Evolutionary conservation across 2,888 invertebrate genomes (phyloP), one percentile per base, ranked within the genome.

Genomic region (Chymomyza amoena): DNA sequence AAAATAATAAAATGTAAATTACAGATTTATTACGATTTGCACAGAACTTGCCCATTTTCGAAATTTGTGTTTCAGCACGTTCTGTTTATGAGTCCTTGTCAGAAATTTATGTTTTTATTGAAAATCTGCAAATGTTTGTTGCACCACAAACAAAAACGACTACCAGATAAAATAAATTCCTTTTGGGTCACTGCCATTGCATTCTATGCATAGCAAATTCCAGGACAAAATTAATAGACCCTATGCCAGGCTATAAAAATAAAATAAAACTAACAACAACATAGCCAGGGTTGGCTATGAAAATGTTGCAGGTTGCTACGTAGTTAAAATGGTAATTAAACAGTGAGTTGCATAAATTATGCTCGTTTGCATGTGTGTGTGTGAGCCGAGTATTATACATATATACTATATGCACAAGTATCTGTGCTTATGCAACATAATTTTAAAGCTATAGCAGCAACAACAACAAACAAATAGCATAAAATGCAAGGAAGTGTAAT

Each of bases 301-400:
- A 45, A 45, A 45, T 45, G 39, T 45, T 45, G 39, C 39, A 15
- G 18, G 7, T 25, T 25, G 18, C 25, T 25, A 50, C 16, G 52
- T 59, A 63, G 10, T 51, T 45, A 54, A 54, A 65, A 61, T 62
- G 73, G 62, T 62, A 76, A 76, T 76, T 76, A 70, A 77, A 77
- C 67, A 69, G 69, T 76, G 66, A 68, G 51, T 67, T 69, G 73
- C 69, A 76, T 76, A 76, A 76, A 76, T 76, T 76, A 72, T 18
- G 18, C 56, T 20, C 10, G 25, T n/a, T 9, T 9, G 15, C 16
- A 9, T 18, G 52, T 18, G 52, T 5, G 32, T 25, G 25, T 25
- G 25, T 25, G 25, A n/a, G n/a, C n/a, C 32, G 32, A 32, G 4
- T 32, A 7, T 6, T 28, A 28, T 28, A 28, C 6, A 32, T 7